Base-by-base conservation (phyloP, 1,140 invertebrate species). In the Trypoxylus dichotomus region DNA sequence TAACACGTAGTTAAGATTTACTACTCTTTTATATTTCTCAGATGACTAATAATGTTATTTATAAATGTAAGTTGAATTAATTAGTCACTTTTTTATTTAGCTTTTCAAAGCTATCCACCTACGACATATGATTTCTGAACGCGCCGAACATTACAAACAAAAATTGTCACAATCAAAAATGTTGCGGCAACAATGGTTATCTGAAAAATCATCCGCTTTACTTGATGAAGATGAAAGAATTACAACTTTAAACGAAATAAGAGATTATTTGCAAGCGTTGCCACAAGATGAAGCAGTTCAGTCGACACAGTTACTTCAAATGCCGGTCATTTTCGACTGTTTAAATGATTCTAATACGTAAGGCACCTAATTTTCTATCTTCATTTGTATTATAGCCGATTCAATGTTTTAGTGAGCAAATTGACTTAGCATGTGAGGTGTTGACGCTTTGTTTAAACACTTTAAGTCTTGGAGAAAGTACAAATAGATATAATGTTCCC, bases 381-480 rank as follows among this genome's bases (percentile, higher is more conserved):
- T 78, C 0, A 60, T 63, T 75, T 54, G 25, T 11, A 60, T 63
- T 76, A 80, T 47, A 3, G 1, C 27, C 24, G 0, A 15, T 24
- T 1, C 3, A 5, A 19, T 54, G 5, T 85, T 85, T 83, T 78
- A 90, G 89, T 74, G 83, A 87, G 79, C 87, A 90, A 80, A 82
- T 88, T 2, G 86, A 89, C 77, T 82, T 91, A 76, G 87, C 90
- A n/a, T 89, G 88, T 80, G 90, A 91, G 81, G 87, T 92, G 11
- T 80, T 92, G 13, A 85, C 88, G 47, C 80, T 88, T 76, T 91
- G 89, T 81, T 88, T 92, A 82, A 84, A 88, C 2, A 89, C 89
- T 78, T 86, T 91, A 80, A 81, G 85, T 29, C 75, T 89, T 29
- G 88, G 88, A 29, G 88, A 89, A 74, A 86, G 86, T 15, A 85